A percentile compares a stretch with the other conserved stretches of the same genome.
Conservation (phyloP, 2,888 invertebrate genomes). For the Coenonympha arcania region DNA sequence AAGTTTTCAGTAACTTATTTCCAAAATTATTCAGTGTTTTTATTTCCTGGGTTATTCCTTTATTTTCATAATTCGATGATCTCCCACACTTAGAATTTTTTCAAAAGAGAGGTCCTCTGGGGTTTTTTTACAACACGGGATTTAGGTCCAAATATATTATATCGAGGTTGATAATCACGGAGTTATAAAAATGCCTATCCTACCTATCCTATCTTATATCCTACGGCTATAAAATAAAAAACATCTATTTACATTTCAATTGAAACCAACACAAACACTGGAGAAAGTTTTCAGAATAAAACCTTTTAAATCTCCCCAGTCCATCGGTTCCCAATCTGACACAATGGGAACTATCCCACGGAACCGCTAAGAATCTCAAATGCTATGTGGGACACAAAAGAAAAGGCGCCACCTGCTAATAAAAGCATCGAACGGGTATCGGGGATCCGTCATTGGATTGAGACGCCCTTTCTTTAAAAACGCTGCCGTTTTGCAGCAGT, state of each 20-base stretch:
- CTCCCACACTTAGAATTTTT: too few relatives aligned
- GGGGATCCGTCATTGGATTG: slow-evolving; percentile 47
- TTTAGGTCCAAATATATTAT: too few relatives aligned
- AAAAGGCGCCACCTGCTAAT: slow-evolving; percentile 48
- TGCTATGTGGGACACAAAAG: slow-evolving; percentile 38
- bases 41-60: too few relatives aligned
- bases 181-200: too few relatives aligned
- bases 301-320: slow-evolving; percentile 6
- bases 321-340: slow-evolving; percentile 13
- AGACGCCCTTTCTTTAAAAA: slow-evolving; percentile 13
- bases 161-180: too few relatives aligned
- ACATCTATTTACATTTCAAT: neutral
- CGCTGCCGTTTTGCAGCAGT: slow-evolving; percentile 1
- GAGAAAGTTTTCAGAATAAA: slow-evolving; percentile 1
- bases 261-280: neutral
- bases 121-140: too few relatives aligned
- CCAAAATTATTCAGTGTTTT: too few relatives aligned
- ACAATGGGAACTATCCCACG: slow-evolving; percentile 21
- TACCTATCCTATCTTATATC: too few relatives aligned
- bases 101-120: too few relatives aligned
- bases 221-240: too few relatives aligned
- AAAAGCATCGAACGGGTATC: slow-evolving; percentile 46
- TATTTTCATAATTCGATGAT: too few relatives aligned
- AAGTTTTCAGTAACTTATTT: too few relatives aligned
- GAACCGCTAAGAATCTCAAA: slow-evolving; percentile 20